These are phyloP conservation scores for Callipepla squamata DNA, from an alignment of 2,113 vertebrate genomes.

Conservation along the genomic window DNA sequence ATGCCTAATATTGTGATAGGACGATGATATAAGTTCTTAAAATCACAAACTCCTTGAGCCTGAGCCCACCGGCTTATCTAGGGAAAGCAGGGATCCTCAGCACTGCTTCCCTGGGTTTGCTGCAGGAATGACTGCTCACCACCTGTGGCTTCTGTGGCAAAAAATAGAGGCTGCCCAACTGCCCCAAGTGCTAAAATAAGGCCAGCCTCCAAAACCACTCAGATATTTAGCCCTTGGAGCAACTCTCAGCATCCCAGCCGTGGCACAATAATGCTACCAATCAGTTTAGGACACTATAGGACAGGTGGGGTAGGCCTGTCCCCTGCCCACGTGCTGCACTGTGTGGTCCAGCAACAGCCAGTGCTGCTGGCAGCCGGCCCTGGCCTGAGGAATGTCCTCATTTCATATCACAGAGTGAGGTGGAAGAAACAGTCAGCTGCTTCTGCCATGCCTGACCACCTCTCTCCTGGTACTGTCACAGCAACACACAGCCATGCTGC, in stretches of 20 bases:
- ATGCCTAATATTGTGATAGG: neutral
- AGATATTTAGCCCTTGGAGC: neutral
- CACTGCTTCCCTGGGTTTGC: rapidly evolving
- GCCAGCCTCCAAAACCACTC: neutral
- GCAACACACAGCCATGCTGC: constrained; percentile 11
- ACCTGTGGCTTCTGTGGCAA: neutral
- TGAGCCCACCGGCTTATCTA: neutral
- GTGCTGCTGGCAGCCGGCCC: neutral
- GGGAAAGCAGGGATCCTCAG: neutral
- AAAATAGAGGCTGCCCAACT: neutral
- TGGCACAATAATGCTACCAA: neutral
- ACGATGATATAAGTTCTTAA: neutral
- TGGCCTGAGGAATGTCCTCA: neutral
- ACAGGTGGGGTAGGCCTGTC: neutral
- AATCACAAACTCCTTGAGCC: neutral
- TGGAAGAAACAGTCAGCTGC: neutral
- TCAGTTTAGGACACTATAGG: neutral
- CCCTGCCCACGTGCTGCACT: rapidly evolving
- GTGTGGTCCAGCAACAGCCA: neutral
- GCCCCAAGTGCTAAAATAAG: neutral
- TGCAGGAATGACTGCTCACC: neutral
- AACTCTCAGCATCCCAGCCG: neutral
- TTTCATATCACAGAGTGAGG: neutral
- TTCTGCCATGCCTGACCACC: neutral
- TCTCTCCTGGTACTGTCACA: constrained; percentile 51